Evolutionary conservation across 2,797 vertebrate genomes (phyloP), one percentile per base, ranked within the genome.

Genomic region (Cynodonichthys magdalenae): DNA sequence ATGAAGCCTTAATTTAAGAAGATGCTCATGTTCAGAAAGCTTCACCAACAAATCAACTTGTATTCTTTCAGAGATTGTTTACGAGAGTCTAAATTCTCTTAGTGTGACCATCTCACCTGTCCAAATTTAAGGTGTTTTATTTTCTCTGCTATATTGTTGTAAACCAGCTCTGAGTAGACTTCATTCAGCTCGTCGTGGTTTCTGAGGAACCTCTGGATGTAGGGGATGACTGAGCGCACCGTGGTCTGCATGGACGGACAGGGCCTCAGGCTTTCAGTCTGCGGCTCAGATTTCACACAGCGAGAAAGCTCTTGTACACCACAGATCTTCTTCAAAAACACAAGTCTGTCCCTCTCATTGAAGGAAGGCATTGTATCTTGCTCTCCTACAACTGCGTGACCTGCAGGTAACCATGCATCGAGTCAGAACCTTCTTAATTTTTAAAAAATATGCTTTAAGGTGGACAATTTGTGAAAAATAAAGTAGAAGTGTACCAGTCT

Each of bases 281-380:
- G 86, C 0, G 92, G 18, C 31, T 92, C 84, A 0, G 57, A 79
- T 17, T 53, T 90, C 53, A 94, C 89, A 11, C 90, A 90, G n/a
- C 66, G 0, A 1, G 93, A 92, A 15, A 95, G 86, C 0, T 6
- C 78, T 41, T 59, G 75, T 50, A 94, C 78, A 0, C 80, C 83
- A 4, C 93, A 94, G 87, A 94, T 93, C 15, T 93, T 93, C 15
- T 93, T 61, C 86, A 95, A 74, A 62, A 95, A 94, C 45, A 87
- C 53, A 2, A 48, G 19, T 3, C 93, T 73, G 79, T 93, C 89
- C 6, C 20, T 2, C 71, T 93, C 93, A 0, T 9, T 75, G 85
- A 94, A 94, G 9, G 63, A 14, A 0, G 63, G 57, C 6, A 47
- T 36, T 1, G 48, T 42, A 0, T 34, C 52, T 64, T 15, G 58